A percentile compares a stretch with the other conserved stretches of the same genome.
Evolutionary conservation across 2,797 vertebrate species (phyloP).

Genomic region (Chelon labrosus): DNA sequence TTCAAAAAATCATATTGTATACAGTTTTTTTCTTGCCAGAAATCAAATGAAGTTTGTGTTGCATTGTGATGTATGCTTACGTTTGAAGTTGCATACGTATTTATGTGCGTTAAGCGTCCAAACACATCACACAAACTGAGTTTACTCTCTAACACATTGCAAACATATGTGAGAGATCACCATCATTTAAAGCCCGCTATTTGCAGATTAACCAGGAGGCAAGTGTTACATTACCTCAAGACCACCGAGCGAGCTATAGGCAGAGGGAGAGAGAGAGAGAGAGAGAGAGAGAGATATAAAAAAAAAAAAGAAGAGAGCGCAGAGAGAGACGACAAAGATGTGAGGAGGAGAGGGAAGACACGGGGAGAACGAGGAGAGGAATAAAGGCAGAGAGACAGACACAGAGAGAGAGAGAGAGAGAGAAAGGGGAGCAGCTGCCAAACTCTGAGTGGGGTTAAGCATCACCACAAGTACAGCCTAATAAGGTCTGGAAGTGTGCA

Average conservation of each 20-base stretch:
- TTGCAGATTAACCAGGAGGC: slow-evolving; percentile 68
- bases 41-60: no score
- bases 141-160: slow-evolving; percentile 61
- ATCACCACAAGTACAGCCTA: slow-evolving; percentile 81
- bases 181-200: slow-evolving; percentile 66
- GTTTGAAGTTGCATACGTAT: not conserved
- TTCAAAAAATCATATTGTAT: no score
- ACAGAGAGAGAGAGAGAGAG: slow-evolving; percentile 42
- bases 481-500: slow-evolving; percentile 83
- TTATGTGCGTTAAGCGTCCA: not conserved
- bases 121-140: slow-evolving; percentile 3
- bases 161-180: slow-evolving; percentile 72
- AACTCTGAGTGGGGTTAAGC: slow-evolving; percentile 82
- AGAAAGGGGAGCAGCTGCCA: slow-evolving; percentile 74
- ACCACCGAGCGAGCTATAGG: slow-evolving; percentile 66
- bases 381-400: slow-evolving; percentile 52
- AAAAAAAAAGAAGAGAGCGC: slow-evolving; percentile 26
- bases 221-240: slow-evolving; percentile 65
- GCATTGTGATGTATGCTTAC: not conserved
- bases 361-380: slow-evolving; percentile 36
- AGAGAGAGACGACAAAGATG: slow-evolving; percentile 36
- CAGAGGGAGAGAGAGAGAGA: not conserved
- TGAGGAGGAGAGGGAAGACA: slow-evolving; percentile 38
- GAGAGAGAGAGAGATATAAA: slow-evolving; percentile 2
- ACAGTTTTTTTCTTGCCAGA: no score